Evolutionary conservation across 2,797 vertebrate species (phyloP), one percentile per base, ranked within the genome.

Genomic region (Leptatherina wallacei): DNA sequence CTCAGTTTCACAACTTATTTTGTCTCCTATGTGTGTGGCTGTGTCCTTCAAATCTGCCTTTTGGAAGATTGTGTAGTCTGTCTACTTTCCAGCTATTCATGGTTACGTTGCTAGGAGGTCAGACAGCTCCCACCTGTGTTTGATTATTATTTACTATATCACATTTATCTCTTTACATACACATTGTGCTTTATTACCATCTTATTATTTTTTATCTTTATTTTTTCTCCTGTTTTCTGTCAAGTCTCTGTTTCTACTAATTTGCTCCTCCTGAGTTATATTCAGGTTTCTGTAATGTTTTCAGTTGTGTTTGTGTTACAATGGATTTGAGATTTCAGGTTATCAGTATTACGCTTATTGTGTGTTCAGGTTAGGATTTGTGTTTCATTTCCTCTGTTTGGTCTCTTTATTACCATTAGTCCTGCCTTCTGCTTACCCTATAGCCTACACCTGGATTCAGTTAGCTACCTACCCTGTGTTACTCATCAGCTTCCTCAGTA

Each of bases 41-140:
- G 24, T 54, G 24, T 52, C 65, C 52, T 69, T 52, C 33, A 10
- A n/a, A 52, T 58, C 8, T 44, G 14, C 9, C 13, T 65, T 4
- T 42, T 40, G 2, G 62, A 33, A 64, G 30, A 64, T 73, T 73
- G 61, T 64, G 36, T 49, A 64, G 30, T 66, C 61, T 63, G 58
- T 61, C 51, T n/a, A 5, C 6, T 42, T 40, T 62, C 33, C 49
- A 68, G 42, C 14, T n/a, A 27, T 44, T 40, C 13, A n/a, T 4
- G 3, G 40, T 56, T 47, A 58, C 9, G 3, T 29, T 22, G 35
- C 24, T n/a, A 20, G 4, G 22, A 55, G 14, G 49, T 4, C 12
- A 24, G 18, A 27, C 22, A 24, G 2, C 12, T 54, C 51, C 51
- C 51, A 27, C 3, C 24, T 55, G 27, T 55, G 3, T 27, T 29